Evolutionary conservation across 2,113 vertebrate species (phyloP), one percentile per base, ranked within the genome.

Genomic region (Calyptomena viridis): DNA sequence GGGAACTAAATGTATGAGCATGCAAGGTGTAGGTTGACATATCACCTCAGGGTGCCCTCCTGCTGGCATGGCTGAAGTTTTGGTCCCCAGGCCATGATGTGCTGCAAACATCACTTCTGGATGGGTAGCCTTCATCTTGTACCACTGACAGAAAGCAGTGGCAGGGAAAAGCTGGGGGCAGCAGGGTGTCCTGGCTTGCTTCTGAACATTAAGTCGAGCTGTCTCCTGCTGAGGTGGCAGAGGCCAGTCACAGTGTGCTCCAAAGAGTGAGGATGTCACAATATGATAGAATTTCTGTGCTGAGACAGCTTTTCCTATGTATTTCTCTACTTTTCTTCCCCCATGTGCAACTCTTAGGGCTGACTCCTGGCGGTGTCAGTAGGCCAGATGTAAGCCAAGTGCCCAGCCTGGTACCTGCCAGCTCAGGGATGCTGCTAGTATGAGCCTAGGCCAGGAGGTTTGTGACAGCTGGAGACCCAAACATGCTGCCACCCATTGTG

Each of bases 401-500:
- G 52, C 31, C 7, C 77, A 87, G 39, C 25, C 58, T 87, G 72
- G 37, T 15, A 46, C 27, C 8, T 83, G 56, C 42, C 44, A 40
- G 23, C 18, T n/a, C 35, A 53, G 14, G 25, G 40, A 30, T 80
- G 67, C 50, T 93, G 46, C 46, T 46, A 3, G 13, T 27, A 23
- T 0, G 3, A 92, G 27, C 20, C 62, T 49, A 53, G 35, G 7
- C 39, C 75, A 87, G 71, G 39, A 42, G 10, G 5, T 46, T 15
- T 72, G 20, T 75, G 47, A 4, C 12, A 47, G 9, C 35, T 33
- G 49, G 27, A 42, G 39, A 35, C 58, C 15, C 27, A 39, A 25
- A n/a, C 2, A 0, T 0, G 4, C 44, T 67, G 72, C 18, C 8
- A 59, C 11, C 3, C 31, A 5, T 66, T 0, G 0, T 1, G 1